Evolutionary conservation across 1,140 invertebrate species (phyloP), one percentile per base, ranked within the genome.

Genomic region (Sitobion miscanthi): DNA sequence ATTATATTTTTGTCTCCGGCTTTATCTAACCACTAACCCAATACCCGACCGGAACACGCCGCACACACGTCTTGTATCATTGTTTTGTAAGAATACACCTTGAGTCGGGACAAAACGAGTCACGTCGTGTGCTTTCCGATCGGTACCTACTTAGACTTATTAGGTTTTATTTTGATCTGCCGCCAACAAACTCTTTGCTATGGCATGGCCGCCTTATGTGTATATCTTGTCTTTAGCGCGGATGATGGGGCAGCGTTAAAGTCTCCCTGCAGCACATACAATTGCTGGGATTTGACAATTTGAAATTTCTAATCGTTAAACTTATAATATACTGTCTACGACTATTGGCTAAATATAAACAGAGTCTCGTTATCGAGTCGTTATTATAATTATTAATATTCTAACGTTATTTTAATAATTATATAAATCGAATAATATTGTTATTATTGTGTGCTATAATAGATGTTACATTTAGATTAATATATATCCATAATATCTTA

Each of bases 31-130:
- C 35, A 38, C 38, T 42, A 85, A 85, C 83, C 38, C 38, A 25
- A 25, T 38, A 45, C 85, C 86, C 86, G 86, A 88, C 86, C 86
- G 86, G 86, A 49, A 88, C 86, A 88, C 47, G 42, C 86, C 30
- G 86, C 25, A 88, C 86, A 88, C 47, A 42, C 85, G 47, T 47
- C 42, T 88, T 47, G 47, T 45, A 49, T 88, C 86, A 49, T 47
- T 88, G 86, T 88, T 88, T 88, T 88, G 86, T 88, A 88, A n/a
- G 86, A 88, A 88, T 88, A 88, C 86, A 88, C 86, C 9, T 88
- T 88, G 30, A 88, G 47, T 88, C 86, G 86, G 86, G 47, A 88
- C 86, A 88, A 88, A 88, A 88, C 86, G 86, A 88, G 86, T 88
- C 86, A 42, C 86, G 86, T 88, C 86, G 86, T 88, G 86, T 88